These are phyloP conservation scores for Chymomyza fuscimana DNA, from an alignment of 2,888 invertebrate genomes.

Conservation along the genomic window DNA sequence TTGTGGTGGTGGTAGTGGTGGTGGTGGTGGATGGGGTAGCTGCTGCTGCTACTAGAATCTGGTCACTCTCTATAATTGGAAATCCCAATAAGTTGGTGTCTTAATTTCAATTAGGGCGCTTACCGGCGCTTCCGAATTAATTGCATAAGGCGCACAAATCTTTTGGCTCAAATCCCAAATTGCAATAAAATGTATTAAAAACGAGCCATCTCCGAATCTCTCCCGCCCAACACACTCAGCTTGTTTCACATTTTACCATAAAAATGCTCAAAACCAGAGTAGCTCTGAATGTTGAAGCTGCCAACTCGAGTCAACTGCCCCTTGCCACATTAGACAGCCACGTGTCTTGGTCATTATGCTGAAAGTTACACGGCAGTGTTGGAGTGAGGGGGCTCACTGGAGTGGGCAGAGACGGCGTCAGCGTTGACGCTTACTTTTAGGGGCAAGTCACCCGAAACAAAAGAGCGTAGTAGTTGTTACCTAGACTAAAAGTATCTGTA, in stretches of 20 bases:
- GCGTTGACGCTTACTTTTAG: conserved; percentile 59
- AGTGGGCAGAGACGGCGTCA: conserved; percentile 9
- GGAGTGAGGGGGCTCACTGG: conserved; percentile 16
- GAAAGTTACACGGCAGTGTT: conserved; percentile 68
- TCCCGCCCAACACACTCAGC: conserved; percentile 21
- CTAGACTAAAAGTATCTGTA: background rate
- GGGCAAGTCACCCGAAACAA: conserved; percentile 7
- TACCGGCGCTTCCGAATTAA: conserved; percentile 54
- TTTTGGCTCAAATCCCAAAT: conserved; percentile 45
- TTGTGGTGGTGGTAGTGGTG: background rate
- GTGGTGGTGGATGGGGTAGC: too few relatives aligned
- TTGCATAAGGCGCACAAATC: conserved; percentile 52
- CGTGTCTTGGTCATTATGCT: conserved; percentile 76
- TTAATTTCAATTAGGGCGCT: conserved; percentile 66
- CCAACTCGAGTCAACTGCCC: conserved; percentile 22
- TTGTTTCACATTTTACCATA: conserved; percentile 68
- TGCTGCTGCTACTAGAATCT: background rate
- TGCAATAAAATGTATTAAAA: conserved; percentile 74
- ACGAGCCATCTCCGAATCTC: conserved; percentile 36
- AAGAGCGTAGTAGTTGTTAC: conserved; percentile 1
- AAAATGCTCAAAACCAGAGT: conserved; percentile 56
- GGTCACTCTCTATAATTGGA: background rate
- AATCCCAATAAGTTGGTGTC: background rate
- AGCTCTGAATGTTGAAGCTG: conserved; percentile 35
- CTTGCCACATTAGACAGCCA: conserved; percentile 74